Percentiles rank a stretch among this genome's conserved stretches.
Evolutionary conservation across 2,797 vertebrate species (phyloP).

Genomic region (Carapus acus): DNA sequence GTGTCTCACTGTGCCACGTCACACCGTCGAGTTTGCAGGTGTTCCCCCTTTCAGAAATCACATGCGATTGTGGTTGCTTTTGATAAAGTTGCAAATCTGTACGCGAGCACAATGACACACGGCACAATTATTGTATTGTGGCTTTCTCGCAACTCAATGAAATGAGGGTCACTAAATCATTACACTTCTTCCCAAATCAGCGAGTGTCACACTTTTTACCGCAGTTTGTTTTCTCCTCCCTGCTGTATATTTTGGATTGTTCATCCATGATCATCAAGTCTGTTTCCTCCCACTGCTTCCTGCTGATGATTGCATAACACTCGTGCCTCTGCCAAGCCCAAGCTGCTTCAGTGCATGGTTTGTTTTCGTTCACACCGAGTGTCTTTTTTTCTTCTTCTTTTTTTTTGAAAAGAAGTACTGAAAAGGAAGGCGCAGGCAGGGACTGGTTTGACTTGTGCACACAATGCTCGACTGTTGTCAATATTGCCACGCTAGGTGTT

Average conservation of each 20-base stretch:
- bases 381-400: conserved; percentile 1
- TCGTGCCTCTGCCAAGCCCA: conserved; percentile 46
- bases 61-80: too few species aligned
- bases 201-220: too few species aligned
- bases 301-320: conserved; percentile 54
- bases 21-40: not conserved
- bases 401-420: not conserved
- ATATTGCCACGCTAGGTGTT: conserved; percentile 5
- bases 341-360: conserved; percentile 18
- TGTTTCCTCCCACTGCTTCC: conserved; percentile 53
- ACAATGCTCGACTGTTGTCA: conserved; percentile 8
- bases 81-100: too few species aligned
- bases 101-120: too few species aligned
- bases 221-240: not conserved
- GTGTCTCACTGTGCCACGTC: too few species aligned
- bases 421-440: not conserved
- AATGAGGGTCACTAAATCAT: not conserved
- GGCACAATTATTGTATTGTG: too few species aligned
- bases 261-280: conserved; percentile 19
- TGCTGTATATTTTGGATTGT: conserved; percentile 16
- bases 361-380: conserved; percentile 8
- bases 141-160: not conserved
- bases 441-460: conserved; percentile 30
- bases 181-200: too few species aligned
- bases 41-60: conserved; percentile 24